Base-by-base conservation (phyloP, 2,113 vertebrate genomes). In the Dicentrarchus labrax region DNA sequence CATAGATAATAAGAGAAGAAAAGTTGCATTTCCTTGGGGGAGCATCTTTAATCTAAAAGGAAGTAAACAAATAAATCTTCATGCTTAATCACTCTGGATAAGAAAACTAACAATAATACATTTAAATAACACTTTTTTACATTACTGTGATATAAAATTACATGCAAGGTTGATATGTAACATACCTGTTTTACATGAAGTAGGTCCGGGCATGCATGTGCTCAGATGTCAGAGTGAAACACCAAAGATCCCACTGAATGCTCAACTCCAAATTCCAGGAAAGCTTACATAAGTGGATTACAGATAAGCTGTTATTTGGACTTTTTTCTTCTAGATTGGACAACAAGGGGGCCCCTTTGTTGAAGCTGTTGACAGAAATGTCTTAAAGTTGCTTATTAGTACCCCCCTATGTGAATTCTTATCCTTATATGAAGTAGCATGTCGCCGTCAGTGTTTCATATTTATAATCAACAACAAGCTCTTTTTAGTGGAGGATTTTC, bases 41-140 rank as follows among this genome's bases (percentile, higher is more conserved):
- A 2, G 1, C 91, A 92, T 90, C 17, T 83, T 85, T 47, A 56
- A 72, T 79, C 88, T 93, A 61, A 54, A 68, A 79, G 3, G 7
- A 64, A 61, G 3, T 53, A 68, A 56, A 1, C 16, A 1, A 30
- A 30, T 4, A 17, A 61, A 68, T 8, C 30, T 30, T 30, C 2
- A 45, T n/a, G 16, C 1, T 24, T 2, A 51, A 51, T 60, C 3
- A 17, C 5, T 19, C 10, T 16, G 4, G 4, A 2, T 0, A 36
- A 39, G 5, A 72, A 86, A 45, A 39, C 5, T 6, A 38, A 1
- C 2, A 11, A 1, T 17, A 64, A 15, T 41, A 53, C 4, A 67
- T 12, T 68, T 19, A 3, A 51, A 21, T 45, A 4, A 7, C 4
- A 10, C 0, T 5, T 17, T 53, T 73, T 38, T 13, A 24, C 19